These are phyloP conservation scores for Musca vetustissima DNA, from an alignment of 1,140 invertebrate genomes.

Conservation along the genomic window DNA sequence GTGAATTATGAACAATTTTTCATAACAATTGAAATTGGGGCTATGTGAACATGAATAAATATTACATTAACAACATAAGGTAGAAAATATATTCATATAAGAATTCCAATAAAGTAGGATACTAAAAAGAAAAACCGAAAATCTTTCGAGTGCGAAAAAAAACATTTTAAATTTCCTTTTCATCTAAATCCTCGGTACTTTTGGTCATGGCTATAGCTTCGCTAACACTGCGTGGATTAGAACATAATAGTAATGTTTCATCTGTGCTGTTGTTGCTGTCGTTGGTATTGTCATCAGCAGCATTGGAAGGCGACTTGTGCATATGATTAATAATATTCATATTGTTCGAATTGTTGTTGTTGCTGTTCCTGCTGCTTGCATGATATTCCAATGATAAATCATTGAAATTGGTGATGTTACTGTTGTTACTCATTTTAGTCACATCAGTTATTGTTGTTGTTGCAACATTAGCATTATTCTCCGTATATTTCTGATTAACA, in stretches of 20 bases:
- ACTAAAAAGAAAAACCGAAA: too few species aligned
- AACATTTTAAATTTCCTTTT: slow-evolving; percentile 24
- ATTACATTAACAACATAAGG: neutral
- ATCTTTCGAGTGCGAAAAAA: neutral
- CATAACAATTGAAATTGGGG: neutral
- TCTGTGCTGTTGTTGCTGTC: neutral
- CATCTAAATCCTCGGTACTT: slow-evolving; percentile 1
- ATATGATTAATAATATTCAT: slow-evolving; percentile 10
- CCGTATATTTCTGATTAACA: neutral
- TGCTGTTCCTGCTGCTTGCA: neutral
- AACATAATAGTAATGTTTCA: neutral
- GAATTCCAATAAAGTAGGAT: too few species aligned
- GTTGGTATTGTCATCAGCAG: neutral
- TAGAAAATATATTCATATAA: too few species aligned
- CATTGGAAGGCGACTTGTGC: neutral
- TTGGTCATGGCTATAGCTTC: slow-evolving; percentile 8
- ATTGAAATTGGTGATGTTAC: slow-evolving; percentile 30
- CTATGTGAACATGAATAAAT: neutral
- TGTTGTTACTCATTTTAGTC: slow-evolving; percentile 27
- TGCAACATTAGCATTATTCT: slow-evolving; percentile 1
- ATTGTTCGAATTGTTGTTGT: neutral
- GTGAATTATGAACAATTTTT: too few species aligned
- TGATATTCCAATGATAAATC: slow-evolving; percentile 6
- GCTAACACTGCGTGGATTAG: neutral
- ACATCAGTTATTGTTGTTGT: slow-evolving; percentile 32